A percentile compares a stretch with the other conserved stretches of the same genome.
These are phyloP conservation scores for Mythimna lalbum DNA, from an alignment of 2,888 invertebrate species.

Conservation along the genomic window DNA sequence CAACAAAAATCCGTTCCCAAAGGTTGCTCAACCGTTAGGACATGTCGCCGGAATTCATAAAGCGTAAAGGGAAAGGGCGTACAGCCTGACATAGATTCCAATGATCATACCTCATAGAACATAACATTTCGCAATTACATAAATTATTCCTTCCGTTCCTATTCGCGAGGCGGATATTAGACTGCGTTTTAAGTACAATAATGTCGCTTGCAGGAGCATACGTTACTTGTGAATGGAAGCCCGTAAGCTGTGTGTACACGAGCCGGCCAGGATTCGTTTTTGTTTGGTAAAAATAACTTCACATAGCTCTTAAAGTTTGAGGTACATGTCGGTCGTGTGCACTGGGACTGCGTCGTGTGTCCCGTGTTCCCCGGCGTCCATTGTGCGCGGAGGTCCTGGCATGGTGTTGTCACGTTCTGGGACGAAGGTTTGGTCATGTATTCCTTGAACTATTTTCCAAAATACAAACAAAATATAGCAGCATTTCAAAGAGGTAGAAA, in stretches of 20 bases:
- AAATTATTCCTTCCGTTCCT: conserved; percentile 34
- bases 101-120: conserved; percentile 43
- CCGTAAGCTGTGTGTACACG: not conserved
- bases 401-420: conserved; percentile 35
- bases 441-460: conserved; percentile 20
- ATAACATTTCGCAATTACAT: conserved; percentile 38
- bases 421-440: conserved; percentile 1
- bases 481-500: not conserved
- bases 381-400: conserved; percentile 17
- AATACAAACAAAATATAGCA: conserved; percentile 11
- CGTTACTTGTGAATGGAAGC: conserved; percentile 10
- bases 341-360: conserved; percentile 2
- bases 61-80: conserved; percentile 54
- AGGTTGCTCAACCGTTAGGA: not conserved
- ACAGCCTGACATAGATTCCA: conserved; percentile 59
- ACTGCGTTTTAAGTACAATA: conserved; percentile 16
- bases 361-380: conserved; percentile 21
- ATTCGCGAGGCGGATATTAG: conserved; percentile 17
- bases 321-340: not conserved
- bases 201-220: conserved; percentile 28
- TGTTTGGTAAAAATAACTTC: not conserved
- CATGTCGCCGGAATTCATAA: conserved; percentile 48
- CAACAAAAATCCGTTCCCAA: not conserved
- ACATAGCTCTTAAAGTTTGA: not conserved
- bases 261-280: not conserved